Base-by-base conservation (phyloP, 2,113 vertebrate species). In the Misgurnus anguillicaudatus region DNA sequence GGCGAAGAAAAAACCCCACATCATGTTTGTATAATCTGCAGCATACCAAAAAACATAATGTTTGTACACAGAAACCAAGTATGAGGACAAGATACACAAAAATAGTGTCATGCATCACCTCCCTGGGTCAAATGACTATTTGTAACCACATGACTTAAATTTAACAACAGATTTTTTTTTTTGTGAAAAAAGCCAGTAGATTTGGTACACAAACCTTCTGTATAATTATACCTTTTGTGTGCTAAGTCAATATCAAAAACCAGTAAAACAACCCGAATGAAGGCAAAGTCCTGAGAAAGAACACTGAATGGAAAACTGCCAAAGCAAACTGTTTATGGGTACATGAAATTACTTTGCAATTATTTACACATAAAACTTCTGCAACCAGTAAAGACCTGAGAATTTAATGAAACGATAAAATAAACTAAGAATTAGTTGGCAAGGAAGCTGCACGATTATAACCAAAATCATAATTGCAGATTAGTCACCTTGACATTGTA, bases 261-360 rank as follows among this genome's bases (percentile, higher is more conserved):
- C 48, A 24, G 47, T 53, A 53, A 19, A 53, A 74, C 48, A 31
- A 3, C 3, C 6, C 0, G 19, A 73, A n/a, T 38, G 39, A 24
- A 39, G 8, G 4, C 4, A 31, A 31, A 74, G 39, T 47, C 6
- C 19, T 45, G 21, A 42, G 60, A 13, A 4, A 16, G n/a, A 60
- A 42, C 55, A 42, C 41, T 24, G 3, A 41, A 42, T 73, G 71
- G 39, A 61, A 47, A 74, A 17, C 39, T 45, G 70, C 53, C 55
- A 73, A 60, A 60, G 53, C 70, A 21, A 73, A 60, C 19, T 24
- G 24, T 31, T 31, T 31, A 31, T 31, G 24, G 24, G 24, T 31
- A 31, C 24, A 31, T 31, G 24, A 31, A 31, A 31, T 31, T 31
- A 71, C n/a, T 55, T 55, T 55, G 16, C 31, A 55, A 36, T 48